A percentile compares a stretch with the other conserved stretches of the same genome.
These are phyloP conservation scores for Ditylenchus dipsaci DNA, from an alignment of 1,140 invertebrate species.

Conservation along the genomic window DNA sequence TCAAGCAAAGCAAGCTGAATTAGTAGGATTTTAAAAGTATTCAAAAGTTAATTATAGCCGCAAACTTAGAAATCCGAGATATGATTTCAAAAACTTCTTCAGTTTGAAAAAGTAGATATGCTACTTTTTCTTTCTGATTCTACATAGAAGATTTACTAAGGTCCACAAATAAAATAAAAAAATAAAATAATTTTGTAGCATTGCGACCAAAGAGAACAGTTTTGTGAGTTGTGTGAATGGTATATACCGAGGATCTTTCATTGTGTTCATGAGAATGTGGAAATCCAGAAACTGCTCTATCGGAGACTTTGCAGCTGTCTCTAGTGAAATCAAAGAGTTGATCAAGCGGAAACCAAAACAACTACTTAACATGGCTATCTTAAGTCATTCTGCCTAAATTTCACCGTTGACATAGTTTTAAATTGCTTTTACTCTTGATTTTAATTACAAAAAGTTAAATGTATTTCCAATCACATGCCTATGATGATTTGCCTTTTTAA, in stretches of 20 bases:
- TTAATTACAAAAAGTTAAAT: too few relatives aligned
- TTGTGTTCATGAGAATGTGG: conserved; percentile 16
- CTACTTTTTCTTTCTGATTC: too few relatives aligned
- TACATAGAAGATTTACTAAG: not conserved
- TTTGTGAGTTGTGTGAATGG: conserved; percentile 16
- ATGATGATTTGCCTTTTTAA: not conserved
- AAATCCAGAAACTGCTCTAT: conserved; percentile 20
- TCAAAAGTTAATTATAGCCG: too few relatives aligned
- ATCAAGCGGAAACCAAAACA: conserved; percentile 18
- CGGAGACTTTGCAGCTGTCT: conserved; percentile 7
- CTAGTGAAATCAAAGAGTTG: conserved; percentile 13
- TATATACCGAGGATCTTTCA: conserved; percentile 19
- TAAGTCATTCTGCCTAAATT: not conserved
- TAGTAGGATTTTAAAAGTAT: conserved; percentile 8
- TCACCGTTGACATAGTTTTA: too few relatives aligned
- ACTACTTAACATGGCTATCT: conserved; percentile 22
- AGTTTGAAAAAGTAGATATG: too few relatives aligned
- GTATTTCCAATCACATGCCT: too few relatives aligned
- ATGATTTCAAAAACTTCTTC: too few relatives aligned
- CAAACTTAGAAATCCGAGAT: too few relatives aligned
- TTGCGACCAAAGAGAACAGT: conserved; percentile 22
- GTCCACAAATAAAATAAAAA: not conserved
- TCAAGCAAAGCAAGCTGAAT: conserved; percentile 16
- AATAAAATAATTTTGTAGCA: not conserved
- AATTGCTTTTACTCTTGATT: too few relatives aligned